Evolutionary conservation across 2,888 invertebrate species (phyloP), one percentile per base, ranked within the genome.

Genomic region (Nowickia ferox): DNA sequence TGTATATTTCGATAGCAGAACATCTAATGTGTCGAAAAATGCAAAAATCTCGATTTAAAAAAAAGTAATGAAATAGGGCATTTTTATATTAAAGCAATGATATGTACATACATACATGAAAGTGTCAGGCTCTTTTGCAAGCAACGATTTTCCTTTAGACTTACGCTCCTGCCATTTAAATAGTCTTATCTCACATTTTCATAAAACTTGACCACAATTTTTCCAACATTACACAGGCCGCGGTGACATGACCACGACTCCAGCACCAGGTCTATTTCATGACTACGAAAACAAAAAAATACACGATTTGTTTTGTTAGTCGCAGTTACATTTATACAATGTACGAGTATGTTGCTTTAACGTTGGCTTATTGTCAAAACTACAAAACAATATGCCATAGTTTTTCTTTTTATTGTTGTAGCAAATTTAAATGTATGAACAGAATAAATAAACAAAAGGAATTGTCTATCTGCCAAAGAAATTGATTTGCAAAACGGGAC

Each of bases 181-280:
- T 22, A 44, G 17, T 74, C 22, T 40, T 74, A 59, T 63, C 46
- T 22, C 48, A 76, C 40, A 72, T 71, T 59, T 55, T 59, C 22
- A n/a, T 30, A 85, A 66, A 65, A 78, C 74, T 69, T 86, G 85
- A 85, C 74, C 81, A 78, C 30, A 74, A 69, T 44, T 63, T 22
- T 68, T 55, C 11, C 17, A 22, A 40, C 55, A 59, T 46, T 81
- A 72, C 48, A 59, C 44, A 68, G 77, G 68, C 77, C 77, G 74
- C 74, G 78, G 17, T 77, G 61, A 83, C 83, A 76, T 65, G 84
- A 77, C 74, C 76, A 84, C 79, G 81, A 81, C 11, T 79, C 46
- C 19, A 68, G 81, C 84, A 84, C 44, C 83, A 77, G 77, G 71
- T 83, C 66, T 66, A 53, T 66, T 71, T 72, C 83, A 72, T 77